Conservation (phyloP, 2,797 vertebrate genomes). For the Gymnodraco acuticeps region DNA sequence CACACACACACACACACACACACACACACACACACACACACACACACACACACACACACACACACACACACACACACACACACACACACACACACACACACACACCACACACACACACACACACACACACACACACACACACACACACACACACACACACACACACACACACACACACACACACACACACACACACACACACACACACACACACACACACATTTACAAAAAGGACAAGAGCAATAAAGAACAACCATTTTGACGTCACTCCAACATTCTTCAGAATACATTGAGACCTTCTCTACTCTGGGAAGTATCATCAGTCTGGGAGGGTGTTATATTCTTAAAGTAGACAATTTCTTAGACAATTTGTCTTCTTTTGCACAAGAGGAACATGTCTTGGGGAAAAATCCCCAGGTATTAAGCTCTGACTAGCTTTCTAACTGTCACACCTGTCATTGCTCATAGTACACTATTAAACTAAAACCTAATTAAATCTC, state of each 20-base stretch:
- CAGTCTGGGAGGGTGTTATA: not conserved
- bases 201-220: not conserved
- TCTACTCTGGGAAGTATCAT: not conserved
- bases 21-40: slow-evolving; percentile 17
- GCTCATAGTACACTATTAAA: too few species aligned
- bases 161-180: not conserved
- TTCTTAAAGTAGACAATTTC: not conserved
- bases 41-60: slow-evolving; percentile 17
- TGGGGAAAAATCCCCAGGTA: not conserved
- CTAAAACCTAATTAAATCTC: too few species aligned
- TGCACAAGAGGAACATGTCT: not conserved
- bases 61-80: slow-evolving; percentile 34
- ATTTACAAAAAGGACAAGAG: not conserved
- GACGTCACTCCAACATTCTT: not conserved
- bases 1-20: not conserved
- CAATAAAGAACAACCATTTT: not conserved
- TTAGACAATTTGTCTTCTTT: not conserved
- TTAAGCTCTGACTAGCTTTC: not conserved
- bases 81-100: slow-evolving; percentile 24
- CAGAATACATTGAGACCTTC: not conserved
- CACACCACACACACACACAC: slow-evolving; percentile 20
- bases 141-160: slow-evolving; percentile 18
- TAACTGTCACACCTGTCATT: too few species aligned
- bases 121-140: slow-evolving; percentile 10
- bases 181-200: not conserved